Percentiles rank a stretch among this genome's conserved stretches.
These are phyloP conservation scores for Pelodytes ibericus DNA, from an alignment of 2,797 vertebrate species.

Conservation along the genomic window DNA sequence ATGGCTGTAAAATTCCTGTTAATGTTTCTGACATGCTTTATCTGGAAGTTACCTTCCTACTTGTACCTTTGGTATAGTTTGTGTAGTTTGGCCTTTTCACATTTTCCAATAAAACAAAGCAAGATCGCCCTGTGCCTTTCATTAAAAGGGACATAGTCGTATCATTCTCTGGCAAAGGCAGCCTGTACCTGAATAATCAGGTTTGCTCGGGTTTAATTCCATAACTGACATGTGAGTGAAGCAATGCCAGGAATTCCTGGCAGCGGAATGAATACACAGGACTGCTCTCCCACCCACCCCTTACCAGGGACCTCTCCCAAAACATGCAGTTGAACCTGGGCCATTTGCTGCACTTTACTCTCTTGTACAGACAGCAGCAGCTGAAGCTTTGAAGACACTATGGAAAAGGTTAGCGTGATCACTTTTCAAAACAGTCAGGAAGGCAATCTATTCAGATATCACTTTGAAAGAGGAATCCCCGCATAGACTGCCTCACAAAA, in stretches of 20 bases:
- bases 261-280: constrained; percentile 16
- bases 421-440: constrained; percentile 63
- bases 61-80: constrained; percentile 9
- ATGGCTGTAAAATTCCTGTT: constrained; percentile 20
- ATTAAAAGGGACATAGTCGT: constrained; percentile 9
- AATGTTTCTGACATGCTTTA: constrained; percentile 29
- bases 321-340: constrained; percentile 41
- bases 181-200: constrained; percentile 46
- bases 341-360: constrained; percentile 49
- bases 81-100: neutral
- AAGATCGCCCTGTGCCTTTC: neutral
- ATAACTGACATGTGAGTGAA: constrained; percentile 34
- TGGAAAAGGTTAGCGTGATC: constrained; percentile 69
- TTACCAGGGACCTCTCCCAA: constrained; percentile 49
- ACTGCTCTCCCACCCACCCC: constrained; percentile 30
- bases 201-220: constrained; percentile 36
- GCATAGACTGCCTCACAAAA: too few relatives aligned
- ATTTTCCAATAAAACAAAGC: constrained; percentile 14
- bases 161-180: constrained; percentile 2
- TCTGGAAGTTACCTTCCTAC: constrained; percentile 26
- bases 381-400: constrained; percentile 65
- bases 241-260: constrained; percentile 29
- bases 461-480: too few relatives aligned
- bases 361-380: constrained; percentile 62
- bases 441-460: neutral